These are phyloP conservation scores for Bellardia bayeri DNA, from an alignment of 2,888 invertebrate species.

Conservation along the genomic window DNA sequence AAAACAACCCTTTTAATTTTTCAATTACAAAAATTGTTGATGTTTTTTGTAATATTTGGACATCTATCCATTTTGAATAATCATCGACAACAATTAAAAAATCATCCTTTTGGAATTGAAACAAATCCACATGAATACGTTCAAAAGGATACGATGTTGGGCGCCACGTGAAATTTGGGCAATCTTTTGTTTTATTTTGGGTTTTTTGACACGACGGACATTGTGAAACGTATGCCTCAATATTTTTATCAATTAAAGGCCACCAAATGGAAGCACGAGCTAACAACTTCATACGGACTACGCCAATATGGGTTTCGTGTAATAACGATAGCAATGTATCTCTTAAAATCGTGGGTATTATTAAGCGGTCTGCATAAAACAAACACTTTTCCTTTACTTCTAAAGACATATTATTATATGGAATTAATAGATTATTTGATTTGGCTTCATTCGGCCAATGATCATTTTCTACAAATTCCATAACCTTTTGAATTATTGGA, in stretches of 20 bases:
- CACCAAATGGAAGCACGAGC: slow-evolving; percentile 19
- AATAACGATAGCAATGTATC: slow-evolving; percentile 3
- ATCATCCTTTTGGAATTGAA: slow-evolving; percentile 33
- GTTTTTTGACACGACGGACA: slow-evolving; percentile 29
- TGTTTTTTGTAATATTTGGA: slow-evolving; percentile 14
- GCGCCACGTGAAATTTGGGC: slow-evolving; percentile 43
- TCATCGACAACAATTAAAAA: slow-evolving; percentile 44
- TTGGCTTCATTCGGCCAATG: not conserved
- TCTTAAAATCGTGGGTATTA: not conserved
- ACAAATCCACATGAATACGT: slow-evolving; percentile 35
- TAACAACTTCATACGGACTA: slow-evolving; percentile 39
- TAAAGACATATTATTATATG: slow-evolving; percentile 17
- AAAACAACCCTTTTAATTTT: slow-evolving; percentile 39
- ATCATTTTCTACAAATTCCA: slow-evolving; percentile 4
- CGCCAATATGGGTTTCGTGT: slow-evolving; percentile 34
- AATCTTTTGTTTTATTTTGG: slow-evolving; percentile 41
- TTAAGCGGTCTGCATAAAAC: slow-evolving; percentile 19
- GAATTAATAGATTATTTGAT: not conserved
- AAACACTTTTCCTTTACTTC: slow-evolving; percentile 12
- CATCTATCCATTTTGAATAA: slow-evolving; percentile 47
- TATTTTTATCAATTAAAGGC: slow-evolving; percentile 31
- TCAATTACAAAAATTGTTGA: slow-evolving; percentile 22
- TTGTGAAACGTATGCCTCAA: slow-evolving; percentile 6
- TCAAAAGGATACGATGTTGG: slow-evolving; percentile 17
- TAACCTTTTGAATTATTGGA: not conserved